Conservation (phyloP, 2,113 vertebrate genomes). For the Platanista minor region DNA sequence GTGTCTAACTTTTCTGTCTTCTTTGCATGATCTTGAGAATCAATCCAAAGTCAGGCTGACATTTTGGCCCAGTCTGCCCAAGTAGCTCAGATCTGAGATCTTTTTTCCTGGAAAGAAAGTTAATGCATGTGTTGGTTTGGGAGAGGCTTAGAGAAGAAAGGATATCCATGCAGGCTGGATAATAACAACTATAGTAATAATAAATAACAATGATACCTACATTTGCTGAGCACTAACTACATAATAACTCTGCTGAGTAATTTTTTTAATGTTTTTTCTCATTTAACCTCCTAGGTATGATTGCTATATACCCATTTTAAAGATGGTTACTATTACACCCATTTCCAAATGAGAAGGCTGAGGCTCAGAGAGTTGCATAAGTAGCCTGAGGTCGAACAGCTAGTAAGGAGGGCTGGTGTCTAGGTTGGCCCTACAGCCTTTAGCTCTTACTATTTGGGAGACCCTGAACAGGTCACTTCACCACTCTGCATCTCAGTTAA, state of each 20-base stretch:
- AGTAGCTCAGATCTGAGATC: constrained; percentile 37
- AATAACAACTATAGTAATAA: background rate
- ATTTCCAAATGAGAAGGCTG: background rate
- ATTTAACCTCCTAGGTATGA: background rate
- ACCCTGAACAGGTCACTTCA: background rate
- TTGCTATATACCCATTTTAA: background rate
- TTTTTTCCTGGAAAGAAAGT: constrained; percentile 39
- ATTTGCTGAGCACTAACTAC: background rate
- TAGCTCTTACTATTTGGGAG: background rate
- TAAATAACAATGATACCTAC: background rate
- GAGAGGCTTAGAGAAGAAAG: background rate
- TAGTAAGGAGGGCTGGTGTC: background rate
- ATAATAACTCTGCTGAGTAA: background rate
- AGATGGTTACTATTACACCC: background rate
- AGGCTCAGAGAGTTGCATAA: background rate
- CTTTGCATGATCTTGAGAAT: constrained; percentile 54
- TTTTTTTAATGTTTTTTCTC: background rate
- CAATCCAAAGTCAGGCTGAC: constrained; percentile 55
- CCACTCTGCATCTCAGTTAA: background rate
- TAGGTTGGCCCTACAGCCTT: background rate
- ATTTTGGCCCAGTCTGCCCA: constrained; percentile 43
- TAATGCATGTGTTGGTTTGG: background rate
- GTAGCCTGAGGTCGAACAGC: background rate
- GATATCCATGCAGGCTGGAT: background rate
- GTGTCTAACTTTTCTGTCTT: background rate